Conservation (phyloP, 1,140 invertebrate species). For the Ectropis grisescens region DNA sequence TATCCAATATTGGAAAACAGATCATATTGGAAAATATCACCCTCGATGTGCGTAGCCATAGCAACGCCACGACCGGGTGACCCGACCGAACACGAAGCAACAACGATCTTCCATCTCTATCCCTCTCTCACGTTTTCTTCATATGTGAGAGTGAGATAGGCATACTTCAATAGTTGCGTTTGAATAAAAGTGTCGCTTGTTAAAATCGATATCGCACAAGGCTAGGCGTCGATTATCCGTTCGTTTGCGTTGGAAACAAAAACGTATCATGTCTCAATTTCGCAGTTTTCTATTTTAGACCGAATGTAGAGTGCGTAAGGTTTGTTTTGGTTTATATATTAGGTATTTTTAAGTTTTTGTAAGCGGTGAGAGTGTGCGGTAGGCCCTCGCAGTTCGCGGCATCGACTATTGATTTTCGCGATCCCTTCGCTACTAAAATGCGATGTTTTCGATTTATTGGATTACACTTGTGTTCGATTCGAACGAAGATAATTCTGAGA, state of each 20-base stretch:
- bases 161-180: conserved; percentile 18
- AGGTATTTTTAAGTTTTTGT: too few relatives aligned
- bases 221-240: conserved; percentile 66
- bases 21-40: conserved; percentile 46
- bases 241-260: too few relatives aligned
- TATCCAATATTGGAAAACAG: conserved; percentile 14
- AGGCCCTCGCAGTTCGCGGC: conserved; percentile 18
- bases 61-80: conserved; percentile 30
- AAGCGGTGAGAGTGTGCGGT: conserved; percentile 1
- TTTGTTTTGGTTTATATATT: neutral
- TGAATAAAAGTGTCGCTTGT: conserved; percentile 31
- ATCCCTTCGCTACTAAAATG: conserved; percentile 27
- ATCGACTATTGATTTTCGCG: conserved; percentile 64
- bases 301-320: conserved; percentile 16
- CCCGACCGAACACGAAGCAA: conserved; percentile 5
- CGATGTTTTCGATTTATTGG: conserved; percentile 55
- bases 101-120: conserved; percentile 19
- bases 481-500: too few relatives aligned
- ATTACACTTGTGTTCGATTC: conserved; percentile 7
- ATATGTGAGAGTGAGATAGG: conserved; percentile 18
- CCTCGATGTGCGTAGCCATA: conserved; percentile 43
- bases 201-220: conserved; percentile 69
- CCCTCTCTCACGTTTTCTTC: conserved; percentile 1
- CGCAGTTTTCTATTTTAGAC: too few relatives aligned
- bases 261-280: too few relatives aligned